Evolutionary conservation across 2,113 vertebrate genomes (phyloP).

Genomic region (Agapornis roseicollis): DNA sequence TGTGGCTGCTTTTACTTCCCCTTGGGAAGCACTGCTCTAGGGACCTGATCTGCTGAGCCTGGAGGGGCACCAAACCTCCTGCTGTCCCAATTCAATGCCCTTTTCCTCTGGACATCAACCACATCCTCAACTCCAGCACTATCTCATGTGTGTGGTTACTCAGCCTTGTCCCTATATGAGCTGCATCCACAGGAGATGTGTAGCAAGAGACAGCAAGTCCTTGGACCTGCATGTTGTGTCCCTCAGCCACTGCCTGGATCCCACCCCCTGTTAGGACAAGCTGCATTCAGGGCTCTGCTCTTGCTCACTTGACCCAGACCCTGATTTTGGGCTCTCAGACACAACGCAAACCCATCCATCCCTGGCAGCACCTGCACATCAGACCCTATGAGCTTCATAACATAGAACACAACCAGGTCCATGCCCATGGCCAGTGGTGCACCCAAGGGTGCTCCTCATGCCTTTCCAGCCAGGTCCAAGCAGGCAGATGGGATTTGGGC

Average conservation of each 20-base stretch:
- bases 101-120: neutral
- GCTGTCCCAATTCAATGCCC: neutral
- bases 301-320: neutral
- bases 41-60: neutral
- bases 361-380: too few relatives aligned
- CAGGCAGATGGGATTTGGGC: neutral
- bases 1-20: neutral
- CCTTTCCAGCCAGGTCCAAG: neutral
- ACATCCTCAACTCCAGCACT: neutral
- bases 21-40: neutral
- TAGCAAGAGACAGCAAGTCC: neutral
- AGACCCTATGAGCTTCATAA: neutral
- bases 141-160: neutral
- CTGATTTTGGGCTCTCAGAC: neutral
- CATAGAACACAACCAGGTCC: neutral
- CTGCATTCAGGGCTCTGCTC: neutral
- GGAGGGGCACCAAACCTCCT: neutral
- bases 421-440: neutral
- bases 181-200: neutral
- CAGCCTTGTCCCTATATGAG: fast-evolving
- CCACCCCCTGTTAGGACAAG: neutral
- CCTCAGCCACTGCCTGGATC: neutral
- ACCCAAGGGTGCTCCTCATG: neutral
- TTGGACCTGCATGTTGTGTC: fast-evolving
- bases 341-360: neutral